phyloP scores from a whole-genome alignment of 1,140 invertebrate genomes.

The Hylaeus anthracinus region DNA sequence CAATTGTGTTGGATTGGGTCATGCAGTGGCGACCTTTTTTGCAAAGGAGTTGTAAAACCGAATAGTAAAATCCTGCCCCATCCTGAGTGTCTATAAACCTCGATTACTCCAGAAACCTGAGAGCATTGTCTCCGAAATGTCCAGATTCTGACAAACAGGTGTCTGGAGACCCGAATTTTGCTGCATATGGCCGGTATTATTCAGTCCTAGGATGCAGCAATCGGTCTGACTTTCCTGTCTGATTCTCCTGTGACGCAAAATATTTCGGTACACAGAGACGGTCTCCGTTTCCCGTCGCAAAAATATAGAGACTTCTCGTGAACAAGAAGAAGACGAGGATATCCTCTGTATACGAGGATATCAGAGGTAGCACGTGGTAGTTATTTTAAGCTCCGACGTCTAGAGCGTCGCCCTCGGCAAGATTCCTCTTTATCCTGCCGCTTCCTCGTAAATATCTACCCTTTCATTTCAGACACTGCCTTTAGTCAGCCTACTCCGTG shows the following conservation, averaged over 20 bases:
- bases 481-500: not conserved
- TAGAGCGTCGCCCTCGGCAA: conserved; percentile 30
- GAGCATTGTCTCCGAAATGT: too few relatives aligned
- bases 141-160: not conserved
- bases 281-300: not conserved
- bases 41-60: too few relatives aligned
- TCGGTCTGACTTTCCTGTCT: too few relatives aligned
- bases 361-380: conserved; percentile 15
- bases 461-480: conserved; percentile 40
- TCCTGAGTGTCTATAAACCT: too few relatives aligned
- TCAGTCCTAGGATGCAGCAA: too few relatives aligned
- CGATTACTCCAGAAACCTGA: too few relatives aligned
- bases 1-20: too few relatives aligned
- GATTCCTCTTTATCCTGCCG: conserved; percentile 27
- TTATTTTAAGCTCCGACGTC: conserved; percentile 38
- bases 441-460: conserved; percentile 44
- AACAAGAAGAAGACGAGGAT: not conserved
- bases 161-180: too few relatives aligned
- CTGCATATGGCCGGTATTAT: too few relatives aligned
- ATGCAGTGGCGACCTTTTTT: too few relatives aligned
- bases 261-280: not conserved
- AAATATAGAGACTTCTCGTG: not conserved
- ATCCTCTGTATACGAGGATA: conserved; percentile 13
- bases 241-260: not conserved
- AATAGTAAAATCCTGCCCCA: too few relatives aligned